phyloP scores from a whole-genome alignment of 2,113 vertebrate species.

The Pedetes capensis region DNA sequence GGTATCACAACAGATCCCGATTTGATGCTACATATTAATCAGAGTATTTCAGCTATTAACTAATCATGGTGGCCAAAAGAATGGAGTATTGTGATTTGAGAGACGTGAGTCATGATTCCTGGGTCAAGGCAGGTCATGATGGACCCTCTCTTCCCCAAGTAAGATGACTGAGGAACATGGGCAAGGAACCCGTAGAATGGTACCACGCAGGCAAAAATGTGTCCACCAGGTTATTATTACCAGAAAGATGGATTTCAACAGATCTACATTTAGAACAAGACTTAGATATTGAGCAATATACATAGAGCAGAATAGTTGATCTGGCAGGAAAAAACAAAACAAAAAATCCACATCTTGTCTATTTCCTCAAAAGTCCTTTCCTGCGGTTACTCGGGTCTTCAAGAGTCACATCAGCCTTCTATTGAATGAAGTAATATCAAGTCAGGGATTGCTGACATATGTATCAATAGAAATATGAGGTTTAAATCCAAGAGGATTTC shows the following conservation, averaged over 20 bases:
- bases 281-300: neutral
- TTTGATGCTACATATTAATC: neutral
- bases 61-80: neutral
- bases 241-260: neutral
- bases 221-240: neutral
- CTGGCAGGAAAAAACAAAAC: neutral
- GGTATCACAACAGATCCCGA: neutral
- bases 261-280: neutral
- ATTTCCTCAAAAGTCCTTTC: neutral
- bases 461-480: neutral
- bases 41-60: neutral
- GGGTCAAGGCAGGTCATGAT: neutral
- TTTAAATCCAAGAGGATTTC: constrained; percentile 35
- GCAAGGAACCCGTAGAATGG: neutral
- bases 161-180: neutral
- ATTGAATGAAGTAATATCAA: neutral
- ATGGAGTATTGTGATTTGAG: neutral
- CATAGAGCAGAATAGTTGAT: neutral
- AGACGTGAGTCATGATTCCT: neutral
- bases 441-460: neutral
- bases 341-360: neutral
- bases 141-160: neutral
- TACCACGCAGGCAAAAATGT: neutral
- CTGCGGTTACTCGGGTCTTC: neutral
- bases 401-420: neutral